phyloP scores from a whole-genome alignment of 1,140 invertebrate species.

The Drosophila burlai region DNA sequence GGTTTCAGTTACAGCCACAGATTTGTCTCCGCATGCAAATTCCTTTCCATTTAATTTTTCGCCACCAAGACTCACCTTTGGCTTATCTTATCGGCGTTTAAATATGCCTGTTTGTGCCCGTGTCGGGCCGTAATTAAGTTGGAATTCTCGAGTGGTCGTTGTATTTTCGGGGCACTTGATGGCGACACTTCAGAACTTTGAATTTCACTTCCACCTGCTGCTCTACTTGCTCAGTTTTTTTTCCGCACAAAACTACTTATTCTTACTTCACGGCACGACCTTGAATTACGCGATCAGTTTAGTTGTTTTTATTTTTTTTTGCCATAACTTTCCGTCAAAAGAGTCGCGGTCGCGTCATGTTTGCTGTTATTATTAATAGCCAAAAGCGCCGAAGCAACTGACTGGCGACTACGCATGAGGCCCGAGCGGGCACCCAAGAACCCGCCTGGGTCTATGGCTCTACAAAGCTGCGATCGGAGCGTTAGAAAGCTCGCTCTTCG shows the following conservation, averaged over 20 bases:
- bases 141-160: conserved; percentile 34
- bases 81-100: conserved; percentile 50
- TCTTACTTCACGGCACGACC: conserved; percentile 44
- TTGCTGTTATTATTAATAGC: conserved; percentile 72
- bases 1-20: conserved; percentile 43
- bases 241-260: conserved; percentile 7
- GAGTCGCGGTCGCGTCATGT: conserved; percentile 66
- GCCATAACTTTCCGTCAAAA: conserved; percentile 40
- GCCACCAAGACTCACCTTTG: conserved; percentile 35
- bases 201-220: conserved; percentile 24
- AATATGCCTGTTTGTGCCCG: conserved; percentile 23
- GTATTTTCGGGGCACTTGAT: conserved; percentile 28
- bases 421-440: conserved; percentile 60
- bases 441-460: conserved; percentile 5
- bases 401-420: conserved; percentile 58
- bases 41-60: conserved; percentile 24
- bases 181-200: conserved; percentile 15
- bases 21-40: conserved; percentile 52
- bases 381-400: conserved; percentile 63
- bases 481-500: conserved; percentile 39
- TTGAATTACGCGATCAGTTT: conserved; percentile 50
- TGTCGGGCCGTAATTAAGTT: conserved; percentile 54
- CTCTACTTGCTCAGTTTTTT: background rate
- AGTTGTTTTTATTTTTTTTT: conserved; percentile 30
- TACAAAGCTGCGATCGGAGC: conserved; percentile 53